Evolutionary conservation across 2,113 vertebrate genomes (phyloP), one percentile per base, ranked within the genome.

Genomic region (Nycticorax nycticorax): DNA sequence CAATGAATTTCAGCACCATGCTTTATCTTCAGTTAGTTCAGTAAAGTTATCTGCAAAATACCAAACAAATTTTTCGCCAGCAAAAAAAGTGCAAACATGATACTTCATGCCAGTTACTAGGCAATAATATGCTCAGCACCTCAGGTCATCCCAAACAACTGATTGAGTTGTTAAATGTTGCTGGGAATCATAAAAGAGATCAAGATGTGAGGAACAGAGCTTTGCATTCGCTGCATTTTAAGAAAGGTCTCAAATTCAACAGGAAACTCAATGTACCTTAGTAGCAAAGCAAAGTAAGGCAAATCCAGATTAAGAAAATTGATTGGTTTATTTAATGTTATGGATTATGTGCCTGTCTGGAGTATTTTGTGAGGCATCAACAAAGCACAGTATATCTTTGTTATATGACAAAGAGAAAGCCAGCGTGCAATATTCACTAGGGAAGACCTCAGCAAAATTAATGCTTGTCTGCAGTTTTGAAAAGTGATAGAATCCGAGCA

Each of bases 401-500:
- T 47, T 45, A 16, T 33, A 10, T 24, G 47, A 48, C 28, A 74
- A 35, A 52, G n/a, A 52, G 56, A 71, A 78, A 86, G n/a, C 10
- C 45, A 45, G 32, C 1, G 1, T 76, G 24, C 45, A 37, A 9
- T 53, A 41, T 37, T 67, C 21, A 19, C 10, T 37, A 47, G 33
- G 17, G 35, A 12, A 52, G 55, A 20, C 37, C 28, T 89, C n/a
- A 43, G 33, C 2, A 39, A 75, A 81, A 37, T 64, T 73, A 60
- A 30, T 0, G 0, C 35, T 85, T 0, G 0, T 53, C 28, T 62
- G 37, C 22, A 50, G 0, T 50, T 87, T 37, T 21, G 19, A 35
- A 37, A 78, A 89, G 23, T 0, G 3, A 16, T 16, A 64, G 82
- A 69, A 71, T 27, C 11, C 41, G 45, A 79, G 53, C 23, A 26